A percentile compares a stretch with the other conserved stretches of the same genome.
These are phyloP conservation scores for Drosophila biarmipes DNA, from an alignment of 1,140 invertebrate genomes.

Conservation along the genomic window DNA sequence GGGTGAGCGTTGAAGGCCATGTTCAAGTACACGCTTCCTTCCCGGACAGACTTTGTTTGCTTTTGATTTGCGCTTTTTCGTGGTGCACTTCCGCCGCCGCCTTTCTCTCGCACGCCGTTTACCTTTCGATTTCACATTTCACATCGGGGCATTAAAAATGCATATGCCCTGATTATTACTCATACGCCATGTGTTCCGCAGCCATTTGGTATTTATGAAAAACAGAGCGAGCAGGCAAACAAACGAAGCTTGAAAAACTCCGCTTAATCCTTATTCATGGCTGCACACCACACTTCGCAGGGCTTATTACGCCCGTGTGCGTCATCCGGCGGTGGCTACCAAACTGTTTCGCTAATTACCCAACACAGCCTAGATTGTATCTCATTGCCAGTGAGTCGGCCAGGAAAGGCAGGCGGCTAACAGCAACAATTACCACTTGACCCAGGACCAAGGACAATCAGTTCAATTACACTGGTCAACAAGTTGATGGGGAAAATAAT, in stretches of 20 bases:
- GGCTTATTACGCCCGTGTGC: conserved; percentile 39
- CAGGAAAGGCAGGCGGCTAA: conserved; percentile 10
- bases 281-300: conserved; percentile 22
- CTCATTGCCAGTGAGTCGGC: conserved; percentile 35
- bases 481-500: no score
- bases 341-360: conserved; percentile 50
- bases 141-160: conserved; percentile 61
- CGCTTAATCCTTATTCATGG: conserved; percentile 25
- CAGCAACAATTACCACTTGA: conserved; percentile 55
- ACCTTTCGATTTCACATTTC: conserved; percentile 66
- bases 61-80: conserved; percentile 71
- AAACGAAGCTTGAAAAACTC: background rate
- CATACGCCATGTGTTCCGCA: conserved; percentile 54
- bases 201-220: conserved; percentile 74
- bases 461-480: conserved; percentile 46
- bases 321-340: conserved; percentile 42
- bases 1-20: conserved; percentile 63
- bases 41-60: conserved; percentile 51
- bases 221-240: conserved; percentile 14
- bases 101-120: conserved; percentile 31
- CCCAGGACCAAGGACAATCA: conserved; percentile 27
- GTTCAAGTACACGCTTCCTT: conserved; percentile 46
- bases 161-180: conserved; percentile 61
- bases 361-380: conserved; percentile 41
- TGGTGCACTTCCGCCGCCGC: conserved; percentile 14